Evolutionary conservation across 2,113 vertebrate species (phyloP), one percentile per base, ranked within the genome.

Genomic region (Synodontis membranacea): DNA sequence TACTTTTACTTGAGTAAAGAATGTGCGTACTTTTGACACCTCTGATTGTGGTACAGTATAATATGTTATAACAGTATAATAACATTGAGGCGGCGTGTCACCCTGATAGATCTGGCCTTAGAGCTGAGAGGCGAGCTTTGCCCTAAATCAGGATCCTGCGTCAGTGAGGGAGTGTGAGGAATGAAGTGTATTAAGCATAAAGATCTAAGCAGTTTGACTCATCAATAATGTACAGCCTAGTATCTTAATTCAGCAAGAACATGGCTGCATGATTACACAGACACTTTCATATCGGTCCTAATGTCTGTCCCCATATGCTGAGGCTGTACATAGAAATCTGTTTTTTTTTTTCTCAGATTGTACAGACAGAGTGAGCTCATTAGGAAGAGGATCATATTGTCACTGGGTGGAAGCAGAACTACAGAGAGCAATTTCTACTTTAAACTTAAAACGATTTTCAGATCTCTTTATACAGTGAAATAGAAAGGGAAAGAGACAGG

Each of bases 361-460:
- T 80, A 11, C 1, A 25, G 7, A 5, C 21, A 37, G 34, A 39
- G 50, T 56, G 50, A 37, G 50, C 50, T 56, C 52, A 56, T 39
- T 37, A 80, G 10, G 21, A 34, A 56, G 21, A 80, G 10, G 8
- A 56, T 56, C 52, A 56, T 21, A 23, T 14, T 56, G 50, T 80
- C 78, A 37, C 50, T 56, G 25, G 78, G 31, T 39, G 17, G 9
- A 56, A 56, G 50, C 39, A 31, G 60, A 48, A 66, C 44, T 82
- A 50, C 58, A 46, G 56, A 62, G 25, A 82, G 6, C 2, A 17
- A 60, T 81, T 28, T 56, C 34, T 82, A 62, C 39, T 62, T 44
- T 62, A 42, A 82, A 62, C 56, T n/a, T 82, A 62, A 62, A 82
- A 82, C 21, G 6, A 44, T 31, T 82, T 81, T 62, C 28, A 82